A percentile compares a stretch with the other conserved stretches of the same genome.
phyloP scores from a whole-genome alignment of 2,888 invertebrate genomes.

The Agrotis puta region DNA sequence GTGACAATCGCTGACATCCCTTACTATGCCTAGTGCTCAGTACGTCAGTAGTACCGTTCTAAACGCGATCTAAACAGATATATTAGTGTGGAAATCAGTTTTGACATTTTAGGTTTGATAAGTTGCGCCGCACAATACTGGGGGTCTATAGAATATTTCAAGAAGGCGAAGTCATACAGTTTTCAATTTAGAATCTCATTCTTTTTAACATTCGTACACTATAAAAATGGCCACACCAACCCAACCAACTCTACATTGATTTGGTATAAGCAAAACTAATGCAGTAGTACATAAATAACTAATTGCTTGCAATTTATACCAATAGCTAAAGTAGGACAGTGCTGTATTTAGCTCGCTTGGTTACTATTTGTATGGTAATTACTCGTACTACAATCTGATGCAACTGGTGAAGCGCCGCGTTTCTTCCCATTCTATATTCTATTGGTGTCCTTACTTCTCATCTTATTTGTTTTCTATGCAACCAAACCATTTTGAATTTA shows the following conservation, averaged over 20 bases:
- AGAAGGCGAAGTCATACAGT: no score
- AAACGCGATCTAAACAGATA: not conserved
- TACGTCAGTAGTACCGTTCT: not conserved
- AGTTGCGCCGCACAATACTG: not conserved
- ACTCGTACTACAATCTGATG: conserved; percentile 28
- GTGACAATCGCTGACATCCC: not conserved
- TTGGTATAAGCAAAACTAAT: conserved; percentile 6
- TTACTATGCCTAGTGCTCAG: not conserved
- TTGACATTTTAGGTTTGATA: not conserved
- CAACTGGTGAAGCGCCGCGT: conserved; percentile 20
- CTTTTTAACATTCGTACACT: no score
- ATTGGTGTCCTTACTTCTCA: not conserved
- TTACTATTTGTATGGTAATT: conserved; percentile 40
- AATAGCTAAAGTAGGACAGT: not conserved
- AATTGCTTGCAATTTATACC: not conserved
- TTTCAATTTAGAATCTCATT: no score
- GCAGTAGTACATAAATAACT: not conserved
- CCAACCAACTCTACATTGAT: no score
- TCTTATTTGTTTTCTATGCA: conserved; percentile 8
- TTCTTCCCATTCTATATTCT: conserved; percentile 14
- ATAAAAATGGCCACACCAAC: no score
- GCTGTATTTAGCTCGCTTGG: not conserved
- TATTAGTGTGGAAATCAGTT: conserved; percentile 9
- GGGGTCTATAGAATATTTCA: no score
- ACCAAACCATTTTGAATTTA: conserved; percentile 26